Evolutionary conservation across 2,888 invertebrate species (phyloP).

Genomic region (Latheticus oryzae): DNA sequence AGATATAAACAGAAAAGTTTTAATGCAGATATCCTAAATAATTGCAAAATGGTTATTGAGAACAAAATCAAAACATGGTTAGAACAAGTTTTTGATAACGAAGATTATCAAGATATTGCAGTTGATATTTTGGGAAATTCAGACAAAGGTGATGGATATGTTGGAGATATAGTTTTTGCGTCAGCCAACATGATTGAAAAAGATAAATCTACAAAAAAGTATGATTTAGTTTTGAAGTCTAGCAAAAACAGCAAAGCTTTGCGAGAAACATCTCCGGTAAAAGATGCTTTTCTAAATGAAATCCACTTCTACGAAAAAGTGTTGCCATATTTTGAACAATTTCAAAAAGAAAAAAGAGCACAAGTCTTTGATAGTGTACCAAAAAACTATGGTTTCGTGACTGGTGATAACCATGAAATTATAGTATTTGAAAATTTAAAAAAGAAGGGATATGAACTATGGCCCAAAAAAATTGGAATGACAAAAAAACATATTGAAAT

Average conservation of each 20-base stretch:
- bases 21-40: neutral
- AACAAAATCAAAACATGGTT: slow-evolving; percentile 11
- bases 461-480: slow-evolving; percentile 46
- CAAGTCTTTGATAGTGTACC: slow-evolving; percentile 18
- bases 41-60: neutral
- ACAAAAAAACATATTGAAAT: slow-evolving; percentile 49
- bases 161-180: slow-evolving; percentile 5
- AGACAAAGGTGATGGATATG: slow-evolving; percentile 11
- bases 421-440: slow-evolving; percentile 51
- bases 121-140: slow-evolving; percentile 3
- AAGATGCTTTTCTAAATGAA: slow-evolving; percentile 40
- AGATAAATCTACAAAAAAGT: slow-evolving; percentile 40
- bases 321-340: slow-evolving; percentile 18
- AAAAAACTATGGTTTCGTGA: slow-evolving; percentile 13
- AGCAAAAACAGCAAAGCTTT: slow-evolving; percentile 35
- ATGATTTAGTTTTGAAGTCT: slow-evolving; percentile 32
- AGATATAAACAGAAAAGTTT: too few species aligned
- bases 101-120: neutral
- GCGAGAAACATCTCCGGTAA: slow-evolving; percentile 39
- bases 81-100: neutral
- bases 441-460: slow-evolving; percentile 45
- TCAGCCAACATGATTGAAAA: too few species aligned
- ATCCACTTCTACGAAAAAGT: neutral
- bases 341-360: slow-evolving; percentile 2
- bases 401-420: slow-evolving; percentile 39